Base-by-base conservation (phyloP, 2,888 invertebrate species). In the Dioctria rufipes region DNA sequence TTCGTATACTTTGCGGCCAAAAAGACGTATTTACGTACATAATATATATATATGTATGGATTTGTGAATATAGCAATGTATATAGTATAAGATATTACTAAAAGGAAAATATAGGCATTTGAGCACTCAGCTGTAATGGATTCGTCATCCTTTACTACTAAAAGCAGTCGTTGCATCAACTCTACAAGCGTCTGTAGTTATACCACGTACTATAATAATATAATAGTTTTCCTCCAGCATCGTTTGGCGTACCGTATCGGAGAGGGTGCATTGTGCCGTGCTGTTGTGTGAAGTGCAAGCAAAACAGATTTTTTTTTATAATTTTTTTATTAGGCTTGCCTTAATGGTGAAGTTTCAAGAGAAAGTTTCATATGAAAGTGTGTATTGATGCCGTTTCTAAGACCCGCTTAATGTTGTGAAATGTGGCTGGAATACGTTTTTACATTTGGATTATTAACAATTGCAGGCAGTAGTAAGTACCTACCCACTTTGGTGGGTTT, bases 371-470 rank as follows among this genome's bases (percentile, higher is more conserved):
- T 51, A 9, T 58, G 73, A 58, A 73, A 73, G 73, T 73, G 25
- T 25, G 60, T 73, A 73, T 73, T 73, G 58, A 73, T 73, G 73
- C 73, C 73, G 73, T 73, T 63, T 63, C 61, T 63, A 77, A 77
- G 77, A 77, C 77, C 77, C 46, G 63, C 69, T 79, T 54, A 84
- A 82, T 83, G 84, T 84, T 82, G 88, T 88, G 89, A 88, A 87
- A 89, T 88, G 88, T 88, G 88, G 88, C 88, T 88, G 88, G 88
- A 89, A 88, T 87, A 88, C 87, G 84, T 87, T 85, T 85, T 87
- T 86, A 85, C 88, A 84, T 85, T 87, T 86, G 88, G 88, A 88
- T 88, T 88, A 88, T 85, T 86, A 46, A 82, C 84, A 81, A 82
- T 83, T 82, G 83, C 83, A 61, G 69, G 84, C 80, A 84, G 84